Evolutionary conservation across 2,888 invertebrate genomes (phyloP).

Genomic region (Ectropis crepuscularia): DNA sequence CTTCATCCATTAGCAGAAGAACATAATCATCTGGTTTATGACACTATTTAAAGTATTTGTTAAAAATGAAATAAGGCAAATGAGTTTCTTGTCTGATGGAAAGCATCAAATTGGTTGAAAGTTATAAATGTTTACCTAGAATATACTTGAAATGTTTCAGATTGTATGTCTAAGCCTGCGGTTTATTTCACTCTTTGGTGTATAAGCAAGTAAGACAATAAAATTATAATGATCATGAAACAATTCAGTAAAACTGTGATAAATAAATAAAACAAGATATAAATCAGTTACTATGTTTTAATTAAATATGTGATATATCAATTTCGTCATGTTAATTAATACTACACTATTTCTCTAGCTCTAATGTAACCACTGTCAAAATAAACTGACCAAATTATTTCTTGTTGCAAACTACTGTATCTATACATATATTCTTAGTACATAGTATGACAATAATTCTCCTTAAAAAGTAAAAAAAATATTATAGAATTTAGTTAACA

Average conservation of each 20-base stretch:
- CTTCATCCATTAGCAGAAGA: no score
- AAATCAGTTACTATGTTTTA: constrained; percentile 26
- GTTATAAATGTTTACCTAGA: no score
- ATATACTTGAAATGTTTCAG: no score
- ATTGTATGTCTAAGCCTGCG: no score
- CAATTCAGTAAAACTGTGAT: not conserved
- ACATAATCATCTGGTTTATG: no score
- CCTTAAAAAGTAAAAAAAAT: not conserved
- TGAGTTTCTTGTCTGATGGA: no score
- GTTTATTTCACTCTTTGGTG: no score
- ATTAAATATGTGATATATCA: constrained; percentile 15
- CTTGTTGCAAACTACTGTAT: not conserved
- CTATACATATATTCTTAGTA: not conserved
- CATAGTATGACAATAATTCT: not conserved
- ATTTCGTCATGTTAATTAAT: constrained; percentile 20
- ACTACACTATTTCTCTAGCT: constrained; percentile 34
- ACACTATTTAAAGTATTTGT: no score
- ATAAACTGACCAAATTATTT: constrained; percentile 14
- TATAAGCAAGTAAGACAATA: no score
- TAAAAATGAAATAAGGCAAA: no score
- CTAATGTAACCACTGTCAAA: constrained; percentile 22
- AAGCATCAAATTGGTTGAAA: no score
- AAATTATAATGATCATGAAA: no score
- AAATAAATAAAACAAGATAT: constrained; percentile 9
- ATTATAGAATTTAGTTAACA: not conserved